phyloP scores from a whole-genome alignment of 2,797 vertebrate species.

The Tarsius wallacei region DNA sequence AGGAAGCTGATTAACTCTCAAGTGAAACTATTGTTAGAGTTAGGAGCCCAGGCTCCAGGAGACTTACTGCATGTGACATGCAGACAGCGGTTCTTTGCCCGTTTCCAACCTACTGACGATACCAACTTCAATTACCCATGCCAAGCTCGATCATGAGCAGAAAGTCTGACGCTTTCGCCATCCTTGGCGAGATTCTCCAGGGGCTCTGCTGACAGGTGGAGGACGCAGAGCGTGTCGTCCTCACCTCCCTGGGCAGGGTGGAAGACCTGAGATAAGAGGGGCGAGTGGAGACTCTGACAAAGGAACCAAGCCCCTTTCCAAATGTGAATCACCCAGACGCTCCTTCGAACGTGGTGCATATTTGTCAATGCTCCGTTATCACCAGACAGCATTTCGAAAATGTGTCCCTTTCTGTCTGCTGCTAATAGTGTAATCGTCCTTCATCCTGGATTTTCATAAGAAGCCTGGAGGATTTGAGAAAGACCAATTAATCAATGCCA shows the following conservation, averaged over 20 bases:
- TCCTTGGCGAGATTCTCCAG: background rate
- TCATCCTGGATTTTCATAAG: conserved; percentile 85
- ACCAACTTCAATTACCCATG: conserved; percentile 66
- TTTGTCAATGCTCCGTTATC: conserved; percentile 69
- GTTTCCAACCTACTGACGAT: conserved; percentile 71
- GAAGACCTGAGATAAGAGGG: conserved; percentile 79
- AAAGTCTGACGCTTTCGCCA: conserved; percentile 76
- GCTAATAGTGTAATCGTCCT: conserved; percentile 76
- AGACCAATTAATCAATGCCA: conserved; percentile 91
- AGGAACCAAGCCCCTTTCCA: conserved; percentile 72
- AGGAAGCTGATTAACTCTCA: conserved; percentile 85
- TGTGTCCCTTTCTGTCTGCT: conserved; percentile 73
- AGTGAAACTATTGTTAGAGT: conserved; percentile 75
- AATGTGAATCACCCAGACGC: conserved; percentile 80
- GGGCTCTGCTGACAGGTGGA: conserved; percentile 71
- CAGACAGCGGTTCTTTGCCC: conserved; percentile 54
- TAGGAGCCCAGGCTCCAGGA: conserved; percentile 58
- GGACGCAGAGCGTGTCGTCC: conserved; percentile 35
- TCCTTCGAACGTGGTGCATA: conserved; percentile 55
- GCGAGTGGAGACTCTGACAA: conserved; percentile 82
- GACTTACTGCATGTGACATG: conserved; percentile 76
- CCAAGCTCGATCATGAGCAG: conserved; percentile 67
- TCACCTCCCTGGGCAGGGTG: conserved; percentile 72
- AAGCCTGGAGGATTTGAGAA: conserved; percentile 85
- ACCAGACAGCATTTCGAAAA: conserved; percentile 81